phyloP scores from a whole-genome alignment of 1,140 invertebrate genomes.

The Drosophila repleta region DNA sequence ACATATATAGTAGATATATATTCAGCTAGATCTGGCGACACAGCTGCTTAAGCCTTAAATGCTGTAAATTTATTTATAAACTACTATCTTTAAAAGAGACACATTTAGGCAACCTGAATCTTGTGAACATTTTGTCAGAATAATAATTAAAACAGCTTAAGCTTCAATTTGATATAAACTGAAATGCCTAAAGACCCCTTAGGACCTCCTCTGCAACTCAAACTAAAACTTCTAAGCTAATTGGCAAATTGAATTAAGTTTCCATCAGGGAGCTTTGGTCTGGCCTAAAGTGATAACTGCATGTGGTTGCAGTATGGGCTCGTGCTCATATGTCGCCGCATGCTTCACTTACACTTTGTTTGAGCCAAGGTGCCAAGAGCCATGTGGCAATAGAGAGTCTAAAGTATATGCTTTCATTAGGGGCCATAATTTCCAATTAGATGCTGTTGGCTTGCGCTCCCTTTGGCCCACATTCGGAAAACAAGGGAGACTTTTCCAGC shows the following conservation, averaged over 20 bases:
- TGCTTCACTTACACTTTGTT: neutral
- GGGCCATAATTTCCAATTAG: slow-evolving; percentile 75
- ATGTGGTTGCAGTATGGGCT: slow-evolving; percentile 1
- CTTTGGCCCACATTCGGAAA: neutral
- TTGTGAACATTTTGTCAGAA: too few relatives aligned
- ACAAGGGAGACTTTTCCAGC: too few relatives aligned
- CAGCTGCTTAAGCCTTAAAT: too few relatives aligned
- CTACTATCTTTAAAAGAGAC: too few relatives aligned
- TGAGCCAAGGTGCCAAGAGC: neutral
- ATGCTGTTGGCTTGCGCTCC: slow-evolving; percentile 55
- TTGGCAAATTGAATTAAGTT: slow-evolving; percentile 58
- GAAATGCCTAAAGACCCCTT: too few relatives aligned
- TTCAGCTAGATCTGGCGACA: too few relatives aligned
- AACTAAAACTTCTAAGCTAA: neutral
- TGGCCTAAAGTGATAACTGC: slow-evolving; percentile 36
- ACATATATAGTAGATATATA: too few relatives aligned
- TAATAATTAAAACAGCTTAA: too few relatives aligned
- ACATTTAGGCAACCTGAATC: too few relatives aligned
- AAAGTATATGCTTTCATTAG: slow-evolving; percentile 10
- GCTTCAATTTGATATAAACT: too few relatives aligned
- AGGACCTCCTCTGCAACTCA: too few relatives aligned
- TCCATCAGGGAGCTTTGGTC: slow-evolving; percentile 26
- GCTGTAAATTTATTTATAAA: too few relatives aligned
- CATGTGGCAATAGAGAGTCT: neutral
- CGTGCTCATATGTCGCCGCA: neutral